A percentile compares a stretch with the other conserved stretches of the same genome.
phyloP scores from a whole-genome alignment of 2,113 vertebrate species.

The Crotalus horridus region DNA sequence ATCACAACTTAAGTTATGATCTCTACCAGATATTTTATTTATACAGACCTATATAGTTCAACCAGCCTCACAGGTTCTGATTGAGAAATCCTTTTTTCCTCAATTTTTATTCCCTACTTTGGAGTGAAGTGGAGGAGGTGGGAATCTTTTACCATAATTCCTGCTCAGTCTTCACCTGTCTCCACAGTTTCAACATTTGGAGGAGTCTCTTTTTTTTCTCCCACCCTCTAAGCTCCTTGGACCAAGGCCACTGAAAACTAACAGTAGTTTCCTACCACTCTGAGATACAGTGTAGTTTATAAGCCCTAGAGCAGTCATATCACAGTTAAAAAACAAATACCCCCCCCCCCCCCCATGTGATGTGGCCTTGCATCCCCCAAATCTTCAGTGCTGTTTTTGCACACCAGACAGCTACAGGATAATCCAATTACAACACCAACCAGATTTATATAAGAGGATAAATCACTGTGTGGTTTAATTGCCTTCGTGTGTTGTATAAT shows the following conservation, averaged over 20 bases:
- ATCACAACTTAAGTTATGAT: slow-evolving; percentile 27
- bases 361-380: neutral
- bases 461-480: neutral
- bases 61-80: neutral
- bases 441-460: neutral
- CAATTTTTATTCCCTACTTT: neutral
- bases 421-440: neutral
- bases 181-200: neutral
- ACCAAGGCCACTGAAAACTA: neutral
- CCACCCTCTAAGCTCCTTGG: neutral
- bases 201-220: neutral
- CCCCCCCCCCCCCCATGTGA: neutral
- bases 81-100: neutral
- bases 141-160: too few relatives aligned
- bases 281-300: neutral
- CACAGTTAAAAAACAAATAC: neutral
- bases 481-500: neutral
- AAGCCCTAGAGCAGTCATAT: neutral
- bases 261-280: neutral
- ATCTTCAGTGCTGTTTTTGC: neutral
- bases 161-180: neutral
- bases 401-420: neutral
- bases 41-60: neutral
- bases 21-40: neutral
- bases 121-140: too few relatives aligned